Conservation (phyloP, 2,113 vertebrate genomes). For the Entelurus aequoreus region DNA sequence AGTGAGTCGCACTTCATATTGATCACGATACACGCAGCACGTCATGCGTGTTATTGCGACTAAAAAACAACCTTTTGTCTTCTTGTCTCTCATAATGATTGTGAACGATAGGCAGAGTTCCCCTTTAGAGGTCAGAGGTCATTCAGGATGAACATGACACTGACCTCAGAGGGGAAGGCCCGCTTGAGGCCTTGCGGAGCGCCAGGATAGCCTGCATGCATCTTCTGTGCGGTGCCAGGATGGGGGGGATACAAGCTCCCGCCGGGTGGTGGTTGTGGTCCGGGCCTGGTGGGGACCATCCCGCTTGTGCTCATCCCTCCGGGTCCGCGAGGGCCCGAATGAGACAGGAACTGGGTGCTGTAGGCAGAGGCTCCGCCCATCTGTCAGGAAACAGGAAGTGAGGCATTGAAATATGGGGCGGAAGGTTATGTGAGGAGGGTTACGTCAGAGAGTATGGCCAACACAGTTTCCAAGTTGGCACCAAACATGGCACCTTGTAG, state of each 20-base stretch:
- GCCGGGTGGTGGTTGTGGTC: conserved; percentile 31
- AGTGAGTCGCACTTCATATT: too few relatives aligned
- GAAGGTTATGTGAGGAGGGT: not conserved
- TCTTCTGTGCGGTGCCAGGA: conserved; percentile 76
- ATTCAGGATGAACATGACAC: conserved; percentile 3
- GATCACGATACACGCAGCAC: too few relatives aligned
- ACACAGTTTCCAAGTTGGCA: too few relatives aligned
- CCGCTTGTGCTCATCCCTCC: conserved; percentile 69
- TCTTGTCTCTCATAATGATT: too few relatives aligned
- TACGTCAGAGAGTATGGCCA: too few relatives aligned
- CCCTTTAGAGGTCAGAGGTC: too few relatives aligned
- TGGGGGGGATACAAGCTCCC: conserved; percentile 65
- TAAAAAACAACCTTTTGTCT: too few relatives aligned
- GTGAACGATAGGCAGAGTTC: too few relatives aligned
- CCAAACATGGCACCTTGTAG: too few relatives aligned
- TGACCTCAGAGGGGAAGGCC: conserved; percentile 79
- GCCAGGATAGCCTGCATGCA: conserved; percentile 76
- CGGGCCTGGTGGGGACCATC: conserved; percentile 56
- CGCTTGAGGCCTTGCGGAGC: conserved; percentile 82
- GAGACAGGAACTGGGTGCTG: conserved; percentile 81
- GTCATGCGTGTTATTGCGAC: too few relatives aligned
- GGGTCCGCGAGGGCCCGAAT: conserved; percentile 76
- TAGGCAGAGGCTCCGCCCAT: conserved; percentile 76
- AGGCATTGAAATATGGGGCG: too few relatives aligned
- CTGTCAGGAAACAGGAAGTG: conserved; percentile 50